A percentile compares a stretch with the other conserved stretches of the same genome.
Conservation (phyloP, 2,113 vertebrate genomes). For the Felis chaus region DNA sequence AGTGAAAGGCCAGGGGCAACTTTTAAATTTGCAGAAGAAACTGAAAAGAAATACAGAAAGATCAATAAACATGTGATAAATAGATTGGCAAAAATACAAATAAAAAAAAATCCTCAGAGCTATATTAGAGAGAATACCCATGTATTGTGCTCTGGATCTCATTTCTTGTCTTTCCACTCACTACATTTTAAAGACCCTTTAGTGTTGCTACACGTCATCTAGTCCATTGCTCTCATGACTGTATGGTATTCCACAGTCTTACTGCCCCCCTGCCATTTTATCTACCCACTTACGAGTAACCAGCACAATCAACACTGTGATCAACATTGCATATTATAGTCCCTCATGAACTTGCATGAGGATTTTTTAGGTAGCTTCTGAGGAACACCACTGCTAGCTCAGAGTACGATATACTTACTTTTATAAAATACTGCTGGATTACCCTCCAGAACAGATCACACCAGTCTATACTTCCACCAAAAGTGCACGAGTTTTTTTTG, state of each 20-base stretch:
- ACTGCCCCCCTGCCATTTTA: not conserved
- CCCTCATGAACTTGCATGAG: not conserved
- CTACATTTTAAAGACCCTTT: not conserved
- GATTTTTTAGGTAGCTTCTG: not conserved
- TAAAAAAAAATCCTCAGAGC: not conserved
- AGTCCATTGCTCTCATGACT: not conserved
- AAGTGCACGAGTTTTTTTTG: too few species aligned
- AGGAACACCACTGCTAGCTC: not conserved
- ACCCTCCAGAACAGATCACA: not conserved
- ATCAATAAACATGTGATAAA: not conserved
- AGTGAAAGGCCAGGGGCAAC: not conserved
- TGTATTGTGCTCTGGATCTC: not conserved
- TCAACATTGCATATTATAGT: fast-evolving
- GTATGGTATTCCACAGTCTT: not conserved
- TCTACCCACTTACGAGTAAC: too few species aligned
- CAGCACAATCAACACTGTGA: too few species aligned
- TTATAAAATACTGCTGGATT: not conserved
- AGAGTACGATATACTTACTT: not conserved
- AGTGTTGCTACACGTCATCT: fast-evolving
- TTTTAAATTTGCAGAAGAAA: conserved; percentile 11
- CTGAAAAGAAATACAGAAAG: not conserved
- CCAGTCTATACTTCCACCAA: not conserved
- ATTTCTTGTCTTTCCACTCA: not conserved
- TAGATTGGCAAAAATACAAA: not conserved
- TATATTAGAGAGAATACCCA: not conserved